phyloP scores from a whole-genome alignment of 2,797 vertebrate species.

The Chiroxiphia lanceolata region DNA sequence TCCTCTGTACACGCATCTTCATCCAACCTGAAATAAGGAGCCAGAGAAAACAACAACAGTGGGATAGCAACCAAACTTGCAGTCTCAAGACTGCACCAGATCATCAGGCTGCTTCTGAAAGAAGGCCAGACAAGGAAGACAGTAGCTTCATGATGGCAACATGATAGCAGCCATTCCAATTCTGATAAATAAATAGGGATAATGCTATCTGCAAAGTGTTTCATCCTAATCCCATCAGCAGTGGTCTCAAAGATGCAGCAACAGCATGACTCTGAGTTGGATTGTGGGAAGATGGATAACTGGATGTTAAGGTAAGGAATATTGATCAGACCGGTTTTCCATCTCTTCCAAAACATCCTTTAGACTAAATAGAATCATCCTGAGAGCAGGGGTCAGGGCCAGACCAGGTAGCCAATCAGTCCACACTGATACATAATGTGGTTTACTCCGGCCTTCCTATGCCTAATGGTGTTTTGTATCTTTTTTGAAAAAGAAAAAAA shows the following conservation, averaged over 20 bases:
- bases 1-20: background rate
- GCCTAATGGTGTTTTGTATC: background rate
- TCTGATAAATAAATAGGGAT: background rate
- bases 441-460: background rate
- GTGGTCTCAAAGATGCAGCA: background rate
- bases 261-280: background rate
- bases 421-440: background rate
- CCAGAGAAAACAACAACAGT: background rate
- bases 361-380: background rate
- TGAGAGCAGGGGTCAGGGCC: background rate
- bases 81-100: fast-evolving
- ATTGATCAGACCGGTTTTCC: background rate
- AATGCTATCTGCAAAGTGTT: background rate
- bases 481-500: background rate
- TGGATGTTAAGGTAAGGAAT: background rate
- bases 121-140: background rate
- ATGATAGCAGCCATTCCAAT: background rate
- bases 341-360: background rate
- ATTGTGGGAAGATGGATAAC: background rate
- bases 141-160: background rate
- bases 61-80: background rate
- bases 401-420: background rate
- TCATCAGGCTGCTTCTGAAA: background rate
- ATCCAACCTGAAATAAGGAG: background rate
- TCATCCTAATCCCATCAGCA: background rate